Percentiles rank a stretch among this genome's conserved stretches.
Conservation (phyloP, 1,140 invertebrate species). For the Nephotettix cincticeps region DNA sequence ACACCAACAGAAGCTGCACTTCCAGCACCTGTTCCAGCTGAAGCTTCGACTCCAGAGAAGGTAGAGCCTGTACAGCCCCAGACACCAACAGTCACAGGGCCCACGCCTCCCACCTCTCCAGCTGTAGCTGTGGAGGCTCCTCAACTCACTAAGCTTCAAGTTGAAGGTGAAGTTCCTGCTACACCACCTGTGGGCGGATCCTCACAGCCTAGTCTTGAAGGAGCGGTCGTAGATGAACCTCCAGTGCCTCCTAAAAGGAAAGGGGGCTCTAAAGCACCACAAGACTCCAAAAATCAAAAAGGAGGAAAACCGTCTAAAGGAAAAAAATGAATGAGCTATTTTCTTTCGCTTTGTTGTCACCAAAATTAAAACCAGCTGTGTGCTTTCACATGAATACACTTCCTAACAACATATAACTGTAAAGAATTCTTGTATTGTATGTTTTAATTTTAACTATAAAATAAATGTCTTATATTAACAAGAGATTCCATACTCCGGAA, state of each 20-base stretch:
- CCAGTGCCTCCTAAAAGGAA: constrained; percentile 52
- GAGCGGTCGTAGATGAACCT: constrained; percentile 34
- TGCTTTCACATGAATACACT: no score
- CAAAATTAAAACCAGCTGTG: no score
- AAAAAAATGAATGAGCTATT: constrained; percentile 27
- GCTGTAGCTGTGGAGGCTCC: constrained; percentile 5
- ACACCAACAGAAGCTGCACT: no score
- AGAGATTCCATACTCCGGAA: no score
- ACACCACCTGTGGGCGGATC: constrained; percentile 16
- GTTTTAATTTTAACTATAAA: no score
- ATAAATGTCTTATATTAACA: no score
- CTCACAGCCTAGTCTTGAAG: not conserved
- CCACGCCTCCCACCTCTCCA: constrained; percentile 30
- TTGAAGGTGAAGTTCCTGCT: constrained; percentile 21
- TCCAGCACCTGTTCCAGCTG: constrained; percentile 10
- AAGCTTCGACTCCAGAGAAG: not conserved
- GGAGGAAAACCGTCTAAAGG: constrained; percentile 29
- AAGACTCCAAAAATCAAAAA: constrained; percentile 27
- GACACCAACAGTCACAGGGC: constrained; percentile 18
- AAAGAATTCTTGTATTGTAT: no score
- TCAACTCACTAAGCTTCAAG: constrained; percentile 14
- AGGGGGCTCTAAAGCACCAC: constrained; percentile 28
- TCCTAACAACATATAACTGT: no score
- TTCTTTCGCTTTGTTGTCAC: no score
- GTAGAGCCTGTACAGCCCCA: constrained; percentile 16